These are phyloP conservation scores for Ectobius pallidus DNA, from an alignment of 2,888 invertebrate genomes.

Conservation along the genomic window DNA sequence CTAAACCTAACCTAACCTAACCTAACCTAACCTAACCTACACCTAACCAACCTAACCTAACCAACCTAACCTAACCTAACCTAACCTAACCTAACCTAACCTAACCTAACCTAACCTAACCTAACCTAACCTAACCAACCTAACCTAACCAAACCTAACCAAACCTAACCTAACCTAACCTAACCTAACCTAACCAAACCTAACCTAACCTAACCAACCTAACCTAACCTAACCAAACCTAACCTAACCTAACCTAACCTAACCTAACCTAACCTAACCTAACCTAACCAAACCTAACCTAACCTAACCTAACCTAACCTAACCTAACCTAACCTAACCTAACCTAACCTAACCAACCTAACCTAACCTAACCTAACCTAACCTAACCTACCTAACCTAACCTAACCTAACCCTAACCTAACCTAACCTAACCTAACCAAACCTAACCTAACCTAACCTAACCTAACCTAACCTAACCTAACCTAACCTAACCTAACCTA, in stretches of 20 bases:
- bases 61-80: constrained; percentile 42
- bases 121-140: constrained; percentile 45
- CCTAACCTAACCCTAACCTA: constrained; percentile 39
- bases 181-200: constrained; percentile 46
- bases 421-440: constrained; percentile 42
- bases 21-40: constrained; percentile 39
- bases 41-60: constrained; percentile 44
- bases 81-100: constrained; percentile 46
- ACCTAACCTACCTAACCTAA: constrained; percentile 38
- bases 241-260: constrained; percentile 33
- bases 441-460: constrained; percentile 33
- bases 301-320: constrained; percentile 38
- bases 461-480: constrained; percentile 22
- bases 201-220: constrained; percentile 36
- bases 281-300: constrained; percentile 36
- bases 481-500: constrained; percentile 31
- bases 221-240: constrained; percentile 38
- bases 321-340: constrained; percentile 40
- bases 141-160: constrained; percentile 47
- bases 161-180: constrained; percentile 41
- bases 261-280: constrained; percentile 38
- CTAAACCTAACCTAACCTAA: constrained; percentile 38
- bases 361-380: constrained; percentile 45
- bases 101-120: constrained; percentile 46
- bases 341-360: constrained; percentile 44